Percentiles rank a stretch among this genome's conserved stretches.
Evolutionary conservation across 2,113 vertebrate genomes (phyloP).

Genomic region (Peromyscus californicus): DNA sequence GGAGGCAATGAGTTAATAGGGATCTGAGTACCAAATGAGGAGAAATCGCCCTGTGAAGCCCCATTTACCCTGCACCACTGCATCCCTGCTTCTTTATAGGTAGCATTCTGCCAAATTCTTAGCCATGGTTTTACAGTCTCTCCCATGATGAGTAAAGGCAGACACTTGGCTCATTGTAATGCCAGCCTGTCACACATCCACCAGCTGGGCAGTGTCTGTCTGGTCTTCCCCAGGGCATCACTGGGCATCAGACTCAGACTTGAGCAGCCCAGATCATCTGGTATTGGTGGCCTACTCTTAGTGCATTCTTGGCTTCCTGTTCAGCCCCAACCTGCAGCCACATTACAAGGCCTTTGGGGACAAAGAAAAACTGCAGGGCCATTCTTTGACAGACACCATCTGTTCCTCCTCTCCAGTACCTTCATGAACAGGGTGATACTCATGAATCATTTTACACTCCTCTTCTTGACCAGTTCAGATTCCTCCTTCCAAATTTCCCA

Average conservation of each 20-base stretch:
- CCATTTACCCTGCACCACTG: neutral
- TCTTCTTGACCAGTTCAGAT: neutral
- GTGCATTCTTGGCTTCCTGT: neutral
- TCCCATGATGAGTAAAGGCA: neutral
- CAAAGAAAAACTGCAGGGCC: neutral
- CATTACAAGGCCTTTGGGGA: neutral
- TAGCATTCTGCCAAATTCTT: neutral
- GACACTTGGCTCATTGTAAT: neutral
- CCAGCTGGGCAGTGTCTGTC: neutral
- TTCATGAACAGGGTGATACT: neutral
- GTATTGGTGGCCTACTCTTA: neutral
- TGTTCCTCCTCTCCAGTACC: constrained; percentile 17
- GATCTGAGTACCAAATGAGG: neutral
- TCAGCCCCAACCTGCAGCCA: too few species aligned
- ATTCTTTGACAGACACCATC: neutral
- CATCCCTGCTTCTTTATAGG: neutral
- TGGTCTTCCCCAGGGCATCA: rapidly evolving
- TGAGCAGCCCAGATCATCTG: neutral
- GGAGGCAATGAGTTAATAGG: neutral
- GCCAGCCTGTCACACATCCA: rapidly evolving
- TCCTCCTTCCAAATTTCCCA: neutral
- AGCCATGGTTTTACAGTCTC: neutral
- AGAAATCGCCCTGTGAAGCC: neutral
- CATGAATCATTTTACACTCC: neutral
- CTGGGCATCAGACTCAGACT: neutral